A percentile compares a stretch with the other conserved stretches of the same genome.
Conservation (phyloP, 2,888 invertebrate genomes). For the Alsophila aescularia region DNA sequence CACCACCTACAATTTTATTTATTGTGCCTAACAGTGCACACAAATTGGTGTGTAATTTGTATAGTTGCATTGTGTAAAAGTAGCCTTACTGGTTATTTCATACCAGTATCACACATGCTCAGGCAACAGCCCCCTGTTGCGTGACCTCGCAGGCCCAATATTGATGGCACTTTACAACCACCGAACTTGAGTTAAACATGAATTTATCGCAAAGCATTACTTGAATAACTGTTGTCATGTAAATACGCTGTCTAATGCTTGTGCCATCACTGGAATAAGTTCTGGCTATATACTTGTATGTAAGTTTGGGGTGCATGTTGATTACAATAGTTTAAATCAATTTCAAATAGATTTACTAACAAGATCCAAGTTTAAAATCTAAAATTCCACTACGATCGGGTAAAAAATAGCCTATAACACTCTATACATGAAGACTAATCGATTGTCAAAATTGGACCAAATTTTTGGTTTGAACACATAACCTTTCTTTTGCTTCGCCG, state of each 20-base stretch:
- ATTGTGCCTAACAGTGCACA: no score
- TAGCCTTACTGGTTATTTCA: not conserved
- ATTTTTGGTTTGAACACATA: no score
- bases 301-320: not conserved
- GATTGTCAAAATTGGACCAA: no score
- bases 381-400: no score
- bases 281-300: not conserved
- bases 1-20: no score
- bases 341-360: no score
- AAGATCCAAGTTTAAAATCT: no score
- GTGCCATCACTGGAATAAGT: not conserved
- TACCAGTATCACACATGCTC: not conserved
- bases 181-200: conserved; percentile 15
- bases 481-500: no score
- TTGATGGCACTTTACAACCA: conserved; percentile 44
- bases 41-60: no score
- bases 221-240: conserved; percentile 18
- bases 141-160: conserved; percentile 34
- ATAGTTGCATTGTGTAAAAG: not conserved
- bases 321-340: conserved; percentile 5
- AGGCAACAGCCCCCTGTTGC: conserved; percentile 10
- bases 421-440: no score
- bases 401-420: no score
- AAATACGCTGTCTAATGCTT: not conserved
- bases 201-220: conserved; percentile 17